Evolutionary conservation across 2,113 vertebrate genomes (phyloP).

Genomic region (Taxidea taxus): DNA sequence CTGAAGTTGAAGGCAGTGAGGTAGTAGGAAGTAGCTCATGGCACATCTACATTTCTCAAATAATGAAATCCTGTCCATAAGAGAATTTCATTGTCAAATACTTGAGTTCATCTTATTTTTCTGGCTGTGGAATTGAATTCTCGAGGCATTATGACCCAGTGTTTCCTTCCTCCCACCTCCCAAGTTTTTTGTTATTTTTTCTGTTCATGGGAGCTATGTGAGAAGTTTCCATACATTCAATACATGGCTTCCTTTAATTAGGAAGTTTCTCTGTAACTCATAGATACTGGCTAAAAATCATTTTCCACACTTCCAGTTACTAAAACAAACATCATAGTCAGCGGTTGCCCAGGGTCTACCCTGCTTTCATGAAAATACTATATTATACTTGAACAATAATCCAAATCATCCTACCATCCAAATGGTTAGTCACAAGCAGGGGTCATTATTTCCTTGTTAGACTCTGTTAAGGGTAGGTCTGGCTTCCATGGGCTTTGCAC

Average conservation of each 20-base stretch:
- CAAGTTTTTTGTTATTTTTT: not conserved
- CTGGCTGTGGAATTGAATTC: not conserved
- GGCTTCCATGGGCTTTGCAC: conserved; percentile 50
- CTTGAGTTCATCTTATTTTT: not conserved
- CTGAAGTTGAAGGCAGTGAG: not conserved
- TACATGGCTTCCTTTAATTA: conserved; percentile 43
- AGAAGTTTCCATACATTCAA: not conserved
- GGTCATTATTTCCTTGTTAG: conserved; percentile 18
- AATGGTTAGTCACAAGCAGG: not conserved
- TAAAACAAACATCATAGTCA: conserved; percentile 8
- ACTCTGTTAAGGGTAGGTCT: conserved; percentile 38
- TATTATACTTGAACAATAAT: not conserved
- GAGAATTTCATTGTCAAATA: not conserved
- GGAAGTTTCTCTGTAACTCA: not conserved
- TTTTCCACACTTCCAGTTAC: conserved; percentile 38
- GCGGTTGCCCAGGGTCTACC: not conserved
- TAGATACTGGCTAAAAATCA: conserved; percentile 27
- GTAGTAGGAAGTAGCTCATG: not conserved
- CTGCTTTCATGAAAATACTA: not conserved
- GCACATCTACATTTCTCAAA: not conserved
- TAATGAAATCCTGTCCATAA: not conserved
- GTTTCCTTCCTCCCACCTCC: not conserved
- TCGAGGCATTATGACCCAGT: not conserved
- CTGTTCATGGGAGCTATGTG: not conserved
- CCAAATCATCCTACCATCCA: not conserved